These are phyloP conservation scores for Uromys caudimaculatus DNA, from an alignment of 2,797 vertebrate species.

Conservation along the genomic window DNA sequence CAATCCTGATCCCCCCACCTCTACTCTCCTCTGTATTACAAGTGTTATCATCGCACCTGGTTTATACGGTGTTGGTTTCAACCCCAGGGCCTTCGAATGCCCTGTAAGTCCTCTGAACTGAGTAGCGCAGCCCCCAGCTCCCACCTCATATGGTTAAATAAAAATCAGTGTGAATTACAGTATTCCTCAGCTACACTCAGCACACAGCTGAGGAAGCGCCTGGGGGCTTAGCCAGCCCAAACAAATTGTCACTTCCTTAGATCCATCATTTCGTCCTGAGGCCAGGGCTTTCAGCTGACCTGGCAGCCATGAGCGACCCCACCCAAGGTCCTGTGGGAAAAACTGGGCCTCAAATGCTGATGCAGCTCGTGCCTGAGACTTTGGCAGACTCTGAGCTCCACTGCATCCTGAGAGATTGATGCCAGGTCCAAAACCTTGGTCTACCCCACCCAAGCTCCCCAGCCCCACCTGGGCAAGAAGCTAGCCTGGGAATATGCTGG, in stretches of 20 bases:
- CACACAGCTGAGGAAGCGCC: neutral
- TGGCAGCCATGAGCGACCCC: neutral
- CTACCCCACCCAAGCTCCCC: neutral
- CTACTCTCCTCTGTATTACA: neutral
- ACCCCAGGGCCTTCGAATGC: no score
- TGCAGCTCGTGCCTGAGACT: neutral
- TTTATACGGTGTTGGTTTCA: neutral
- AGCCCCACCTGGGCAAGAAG: neutral
- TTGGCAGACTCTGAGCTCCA: neutral
- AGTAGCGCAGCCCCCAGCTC: neutral
- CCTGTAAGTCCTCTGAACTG: neutral
- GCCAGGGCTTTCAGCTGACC: neutral
- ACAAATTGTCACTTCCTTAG: neutral
- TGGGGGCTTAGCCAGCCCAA: slow-evolving; percentile 38
- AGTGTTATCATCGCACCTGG: neutral
- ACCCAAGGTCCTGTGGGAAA: neutral
- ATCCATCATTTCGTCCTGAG: slow-evolving; percentile 58
- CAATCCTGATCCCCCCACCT: neutral
- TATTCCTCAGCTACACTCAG: neutral
- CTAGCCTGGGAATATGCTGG: neutral
- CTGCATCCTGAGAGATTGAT: slow-evolving; percentile 29
- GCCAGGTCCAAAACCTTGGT: slow-evolving; percentile 41
- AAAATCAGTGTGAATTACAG: neutral
- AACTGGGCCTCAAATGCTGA: neutral
- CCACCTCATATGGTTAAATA: neutral